Percentiles rank a stretch among this genome's conserved stretches.
These are phyloP conservation scores for Acrobeloides nanus DNA, from an alignment of 2,888 invertebrate species.

Conservation along the genomic window DNA sequence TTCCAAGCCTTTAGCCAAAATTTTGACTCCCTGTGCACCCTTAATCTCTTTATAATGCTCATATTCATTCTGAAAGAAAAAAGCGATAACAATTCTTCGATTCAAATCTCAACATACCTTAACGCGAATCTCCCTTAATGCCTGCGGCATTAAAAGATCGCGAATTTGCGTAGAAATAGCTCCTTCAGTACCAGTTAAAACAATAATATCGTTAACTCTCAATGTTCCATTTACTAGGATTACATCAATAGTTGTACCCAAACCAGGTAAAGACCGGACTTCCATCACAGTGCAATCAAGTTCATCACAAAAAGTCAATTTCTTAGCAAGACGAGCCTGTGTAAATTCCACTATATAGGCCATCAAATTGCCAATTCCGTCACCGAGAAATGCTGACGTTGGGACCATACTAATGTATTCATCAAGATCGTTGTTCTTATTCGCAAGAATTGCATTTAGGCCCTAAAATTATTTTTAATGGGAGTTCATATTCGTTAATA, in stretches of 20 bases:
- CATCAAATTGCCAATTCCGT: constrained; percentile 95
- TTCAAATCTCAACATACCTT: constrained; percentile 63
- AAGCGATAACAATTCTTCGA: constrained; percentile 1
- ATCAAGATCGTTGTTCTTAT: constrained; percentile 85
- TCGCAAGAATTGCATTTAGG: constrained; percentile 86
- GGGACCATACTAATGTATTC: constrained; percentile 91
- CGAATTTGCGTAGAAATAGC: constrained; percentile 94
- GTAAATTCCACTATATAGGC: constrained; percentile 84
- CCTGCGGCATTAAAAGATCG: constrained; percentile 88
- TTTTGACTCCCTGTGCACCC: constrained; percentile 96
- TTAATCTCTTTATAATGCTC: constrained; percentile 85
- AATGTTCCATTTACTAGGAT: constrained; percentile 94
- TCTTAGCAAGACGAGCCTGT: constrained; percentile 77
- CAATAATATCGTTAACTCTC: constrained; percentile 82
- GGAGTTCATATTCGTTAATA: constrained; percentile 6
- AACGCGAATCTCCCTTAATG: constrained; percentile 89
- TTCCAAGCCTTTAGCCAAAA: constrained; percentile 93
- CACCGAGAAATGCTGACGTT: constrained; percentile 92
- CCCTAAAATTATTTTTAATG: constrained; percentile 61
- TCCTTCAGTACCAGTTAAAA: constrained; percentile 93
- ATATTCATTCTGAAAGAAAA: constrained; percentile 62
- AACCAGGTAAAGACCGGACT: constrained; percentile 65
- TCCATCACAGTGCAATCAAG: constrained; percentile 65
- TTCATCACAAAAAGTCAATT: constrained; percentile 80
- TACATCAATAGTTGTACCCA: constrained; percentile 96